Evolutionary conservation across 2,797 vertebrate species (phyloP), one percentile per base, ranked within the genome.

Genomic region (Coregonus ussuriensis): DNA sequence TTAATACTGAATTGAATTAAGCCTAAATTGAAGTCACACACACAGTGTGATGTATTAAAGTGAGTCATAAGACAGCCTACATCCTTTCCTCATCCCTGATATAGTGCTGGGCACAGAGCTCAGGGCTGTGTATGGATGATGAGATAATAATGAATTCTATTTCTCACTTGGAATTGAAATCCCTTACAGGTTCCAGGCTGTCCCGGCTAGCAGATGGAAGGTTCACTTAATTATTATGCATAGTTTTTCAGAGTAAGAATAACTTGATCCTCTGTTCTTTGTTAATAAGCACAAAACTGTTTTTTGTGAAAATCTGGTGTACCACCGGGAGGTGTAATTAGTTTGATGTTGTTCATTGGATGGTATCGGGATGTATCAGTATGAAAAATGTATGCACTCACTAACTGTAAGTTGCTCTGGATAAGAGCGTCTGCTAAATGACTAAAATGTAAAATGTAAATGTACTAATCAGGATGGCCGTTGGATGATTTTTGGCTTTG

Each of bases 1-100:
- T 47, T 47, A 47, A 47, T 47, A 47, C 41, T 47, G 41, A 47
- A 47, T 47, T 9, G 9, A 47, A 47, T 47, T 47, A 9, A 47
- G 41, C 9, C 41, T 47, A 13, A 47, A 47, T 47, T 47, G 9
- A 13, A 47, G 41, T 47, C 41, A 47, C 41, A 11, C 68, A 72
- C 11, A 41, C 79, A 85, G 76, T n/a, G 11, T 18, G 56, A 16
- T 77, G 69, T 77, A 87, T 84, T 83, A 56, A 88, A 87, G 85
- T 66, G 79, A 77, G 75, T 81, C 76, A 78, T 70, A 66, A 73
- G 72, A 59, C 67, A 82, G 74, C 37, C 56, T 75, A 56, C 75
- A 70, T 74, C 29, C 68, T 75, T 33, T 70, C 47, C 31, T 52
- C 62, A 66, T 81, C 59, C 70, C 76, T 21, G 16, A 54, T 18